Conservation (phyloP, 2,797 vertebrate species). For the Acanthopagrus latus region DNA sequence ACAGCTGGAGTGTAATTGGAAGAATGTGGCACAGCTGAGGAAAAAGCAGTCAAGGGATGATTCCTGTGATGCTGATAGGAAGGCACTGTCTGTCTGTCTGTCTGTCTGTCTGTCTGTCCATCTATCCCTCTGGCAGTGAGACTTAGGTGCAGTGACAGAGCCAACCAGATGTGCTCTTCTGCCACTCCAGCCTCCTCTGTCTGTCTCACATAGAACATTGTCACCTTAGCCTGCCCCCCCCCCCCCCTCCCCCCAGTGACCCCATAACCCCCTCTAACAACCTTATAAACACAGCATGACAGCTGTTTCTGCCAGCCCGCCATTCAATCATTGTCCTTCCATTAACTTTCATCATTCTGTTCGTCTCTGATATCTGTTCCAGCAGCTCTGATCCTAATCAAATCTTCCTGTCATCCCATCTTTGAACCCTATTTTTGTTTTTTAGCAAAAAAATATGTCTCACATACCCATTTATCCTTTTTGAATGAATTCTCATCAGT, state of each 20-base stretch:
- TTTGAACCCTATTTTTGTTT: background rate
- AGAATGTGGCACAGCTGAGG: conserved; percentile 23
- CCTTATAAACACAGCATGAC: conserved; percentile 38
- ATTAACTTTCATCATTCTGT: conserved; percentile 20
- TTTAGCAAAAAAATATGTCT: background rate
- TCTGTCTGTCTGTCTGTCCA: conserved; percentile 5
- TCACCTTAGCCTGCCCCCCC: background rate
- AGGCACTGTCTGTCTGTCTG: conserved; percentile 1
- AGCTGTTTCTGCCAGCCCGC: conserved; percentile 22
- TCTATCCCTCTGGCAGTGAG: conserved; percentile 19
- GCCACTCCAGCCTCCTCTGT: conserved; percentile 16
- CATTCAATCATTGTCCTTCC: background rate
- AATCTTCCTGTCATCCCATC: too few relatives aligned
- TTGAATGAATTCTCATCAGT: background rate
- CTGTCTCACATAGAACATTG: conserved; percentile 18
- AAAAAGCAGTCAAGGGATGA: background rate
- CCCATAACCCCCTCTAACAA: conserved; percentile 14
- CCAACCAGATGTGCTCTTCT: conserved; percentile 37
- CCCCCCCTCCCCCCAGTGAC: background rate
- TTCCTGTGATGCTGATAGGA: background rate
- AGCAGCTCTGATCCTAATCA: conserved; percentile 7
- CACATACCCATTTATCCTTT: background rate
- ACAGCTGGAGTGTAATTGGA: conserved; percentile 11
- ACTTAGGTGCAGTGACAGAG: conserved; percentile 54
- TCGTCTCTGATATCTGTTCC: conserved; percentile 25